Conservation (phyloP, 2,888 invertebrate species). For the Nysson spinosus region DNA sequence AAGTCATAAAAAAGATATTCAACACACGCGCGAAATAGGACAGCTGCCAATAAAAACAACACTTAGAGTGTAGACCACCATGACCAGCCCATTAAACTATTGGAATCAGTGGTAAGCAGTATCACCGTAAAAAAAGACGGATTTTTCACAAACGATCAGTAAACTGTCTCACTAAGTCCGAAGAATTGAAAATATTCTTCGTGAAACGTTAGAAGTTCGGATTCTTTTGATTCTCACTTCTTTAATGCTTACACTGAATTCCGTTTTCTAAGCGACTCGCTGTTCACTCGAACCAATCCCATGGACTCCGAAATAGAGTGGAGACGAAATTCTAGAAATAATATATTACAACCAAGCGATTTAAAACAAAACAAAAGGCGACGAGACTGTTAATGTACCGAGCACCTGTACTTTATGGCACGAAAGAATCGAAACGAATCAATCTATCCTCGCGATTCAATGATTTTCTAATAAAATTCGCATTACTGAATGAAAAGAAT, state of each 20-base stretch:
- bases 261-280: conserved; percentile 19
- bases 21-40: conserved; percentile 43
- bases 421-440: conserved; percentile 6
- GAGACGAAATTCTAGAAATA: conserved; percentile 26
- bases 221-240: background rate
- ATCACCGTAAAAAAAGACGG: conserved; percentile 3
- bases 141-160: too few species aligned
- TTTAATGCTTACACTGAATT: conserved; percentile 27
- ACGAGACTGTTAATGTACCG: conserved; percentile 47
- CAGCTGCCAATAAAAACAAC: conserved; percentile 60
- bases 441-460: too few species aligned
- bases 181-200: too few species aligned
- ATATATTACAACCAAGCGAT: conserved; percentile 68
- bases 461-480: too few species aligned
- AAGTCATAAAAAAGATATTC: conserved; percentile 17
- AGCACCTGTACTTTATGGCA: conserved; percentile 29
- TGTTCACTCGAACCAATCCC: conserved; percentile 15
- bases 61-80: conserved; percentile 37
- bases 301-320: conserved; percentile 21
- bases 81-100: conserved; percentile 16
- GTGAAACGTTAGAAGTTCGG: too few species aligned
- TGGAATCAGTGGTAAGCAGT: conserved; percentile 41
- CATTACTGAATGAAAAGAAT: too few species aligned
- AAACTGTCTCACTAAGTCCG: too few species aligned
- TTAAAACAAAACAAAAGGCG: conserved; percentile 54